Base-by-base conservation (phyloP, 2,888 invertebrate species). In the Malachius bipustulatus region DNA sequence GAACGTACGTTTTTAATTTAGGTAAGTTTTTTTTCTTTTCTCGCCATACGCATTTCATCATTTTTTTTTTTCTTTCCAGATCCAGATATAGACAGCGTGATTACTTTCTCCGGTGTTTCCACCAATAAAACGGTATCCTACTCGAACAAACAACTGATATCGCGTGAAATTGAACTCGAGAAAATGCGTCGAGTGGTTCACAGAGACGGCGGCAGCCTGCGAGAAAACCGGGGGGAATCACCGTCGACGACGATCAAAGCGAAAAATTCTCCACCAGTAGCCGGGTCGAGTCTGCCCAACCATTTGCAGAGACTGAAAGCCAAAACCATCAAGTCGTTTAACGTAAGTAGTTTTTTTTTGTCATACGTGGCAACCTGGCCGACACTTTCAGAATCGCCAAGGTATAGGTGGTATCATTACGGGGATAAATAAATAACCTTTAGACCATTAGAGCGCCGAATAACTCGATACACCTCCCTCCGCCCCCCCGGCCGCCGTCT, bases 131-230 rank as follows among this genome's bases (percentile, higher is more conserved):
- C 62, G 26, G 53, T 82, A 19, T 69, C 74, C 1, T 82, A 83
- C 46, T 72, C 78, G 4, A 72, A 78, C 12, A 75, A 82, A 40
- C 90, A 91, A 55, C 66, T 89, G 28, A 75, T 93, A 37, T 73
- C 85, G 0, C 69, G 82, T 32, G 88, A 90, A 65, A 77, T 89
- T 38, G 84, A 87, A 46, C 52, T 82, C 28, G 87, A 84, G 57
- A 73, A 77, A 50, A 78, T 90, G 55, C 63, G 82, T 34, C 64
- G 78, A 32, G 66, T 62, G 15, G 10, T 35, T 30, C 53, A 36
- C 37, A 30, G 26, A 6, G 15, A n/a, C 34, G 19, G 15, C 11
- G 8, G 30, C 10, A 2, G 13, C 14, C 39, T 39, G 19, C 27
- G 14, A 11, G 33, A 35, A 13, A 36, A 35, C 8, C 13, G n/a